Evolutionary conservation across 2,888 invertebrate genomes (phyloP).

Genomic region (Troglohyphantes excavatus): DNA sequence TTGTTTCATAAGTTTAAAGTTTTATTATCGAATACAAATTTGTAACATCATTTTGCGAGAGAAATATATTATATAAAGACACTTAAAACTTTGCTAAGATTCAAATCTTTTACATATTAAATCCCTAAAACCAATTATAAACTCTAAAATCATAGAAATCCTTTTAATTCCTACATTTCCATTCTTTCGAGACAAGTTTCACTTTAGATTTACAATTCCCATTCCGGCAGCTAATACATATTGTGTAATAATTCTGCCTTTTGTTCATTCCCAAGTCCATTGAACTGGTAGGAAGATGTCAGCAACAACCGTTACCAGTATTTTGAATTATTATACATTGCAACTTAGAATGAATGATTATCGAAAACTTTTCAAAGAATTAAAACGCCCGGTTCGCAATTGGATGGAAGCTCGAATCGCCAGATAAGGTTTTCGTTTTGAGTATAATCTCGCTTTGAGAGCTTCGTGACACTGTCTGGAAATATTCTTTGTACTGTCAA

Average conservation of each 20-base stretch:
- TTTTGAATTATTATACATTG: conserved; percentile 25
- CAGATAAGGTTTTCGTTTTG: conserved; percentile 9
- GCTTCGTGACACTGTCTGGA: neutral
- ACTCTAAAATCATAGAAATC: too few relatives aligned
- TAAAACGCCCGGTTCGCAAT: conserved; percentile 17
- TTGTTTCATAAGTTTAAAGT: too few relatives aligned
- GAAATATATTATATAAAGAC: too few relatives aligned
- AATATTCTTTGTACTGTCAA: conserved; percentile 10
- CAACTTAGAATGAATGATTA: conserved; percentile 36
- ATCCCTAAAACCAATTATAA: too few relatives aligned
- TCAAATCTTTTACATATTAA: too few relatives aligned
- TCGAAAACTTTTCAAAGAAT: conserved; percentile 44
- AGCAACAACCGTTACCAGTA: conserved; percentile 11
- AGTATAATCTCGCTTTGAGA: neutral
- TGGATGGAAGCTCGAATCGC: conserved; percentile 1
- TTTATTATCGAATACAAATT: too few relatives aligned
- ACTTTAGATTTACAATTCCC: neutral
- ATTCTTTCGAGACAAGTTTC: neutral
- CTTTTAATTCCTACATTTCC: neutral
- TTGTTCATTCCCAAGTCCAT: conserved; percentile 20
- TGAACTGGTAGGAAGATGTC: conserved; percentile 25
- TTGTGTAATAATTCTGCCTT: conserved; percentile 4
- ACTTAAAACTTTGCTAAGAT: too few relatives aligned
- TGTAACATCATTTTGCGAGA: too few relatives aligned
- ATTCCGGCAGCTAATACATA: neutral